phyloP scores from a whole-genome alignment of 2,888 invertebrate genomes.

The Idaea aversata region DNA sequence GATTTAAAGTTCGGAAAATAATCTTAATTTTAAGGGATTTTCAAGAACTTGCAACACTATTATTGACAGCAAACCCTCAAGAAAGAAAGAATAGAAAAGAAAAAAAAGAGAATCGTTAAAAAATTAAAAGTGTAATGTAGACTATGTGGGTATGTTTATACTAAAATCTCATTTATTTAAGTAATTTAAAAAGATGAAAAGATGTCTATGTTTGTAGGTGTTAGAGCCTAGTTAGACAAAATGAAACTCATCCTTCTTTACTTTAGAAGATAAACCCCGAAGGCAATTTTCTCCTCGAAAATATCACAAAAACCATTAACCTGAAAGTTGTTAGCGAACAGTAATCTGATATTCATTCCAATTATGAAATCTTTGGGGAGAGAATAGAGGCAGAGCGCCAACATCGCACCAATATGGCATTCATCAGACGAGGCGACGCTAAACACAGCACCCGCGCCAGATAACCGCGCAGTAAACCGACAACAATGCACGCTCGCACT shows the following conservation, averaged over 20 bases:
- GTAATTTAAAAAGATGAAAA: no score
- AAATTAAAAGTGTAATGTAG: no score
- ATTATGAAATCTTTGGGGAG: constrained; percentile 15
- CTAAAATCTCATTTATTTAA: no score
- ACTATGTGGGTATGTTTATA: no score
- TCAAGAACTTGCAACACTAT: no score
- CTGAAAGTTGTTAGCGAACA: constrained; percentile 19
- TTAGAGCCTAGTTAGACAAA: background rate
- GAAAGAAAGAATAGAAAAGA: no score
- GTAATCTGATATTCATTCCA: constrained; percentile 27
- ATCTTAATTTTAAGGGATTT: no score
- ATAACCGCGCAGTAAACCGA: constrained; percentile 77
- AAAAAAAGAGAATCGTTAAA: no score
- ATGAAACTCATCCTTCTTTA: background rate
- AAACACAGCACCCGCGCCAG: constrained; percentile 70
- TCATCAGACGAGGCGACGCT: constrained; percentile 69
- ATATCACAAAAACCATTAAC: constrained; percentile 11
- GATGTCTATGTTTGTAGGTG: no score
- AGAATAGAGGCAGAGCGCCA: constrained; percentile 13
- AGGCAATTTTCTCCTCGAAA: background rate
- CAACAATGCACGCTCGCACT: constrained; percentile 79
- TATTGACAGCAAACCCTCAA: no score
- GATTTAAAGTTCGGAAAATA: no score
- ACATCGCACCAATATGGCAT: constrained; percentile 60
- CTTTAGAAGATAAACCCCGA: background rate